A percentile compares a stretch with the other conserved stretches of the same genome.
Evolutionary conservation across 1,140 invertebrate genomes (phyloP).

Genomic region (Philotrypesis tridentata): DNA sequence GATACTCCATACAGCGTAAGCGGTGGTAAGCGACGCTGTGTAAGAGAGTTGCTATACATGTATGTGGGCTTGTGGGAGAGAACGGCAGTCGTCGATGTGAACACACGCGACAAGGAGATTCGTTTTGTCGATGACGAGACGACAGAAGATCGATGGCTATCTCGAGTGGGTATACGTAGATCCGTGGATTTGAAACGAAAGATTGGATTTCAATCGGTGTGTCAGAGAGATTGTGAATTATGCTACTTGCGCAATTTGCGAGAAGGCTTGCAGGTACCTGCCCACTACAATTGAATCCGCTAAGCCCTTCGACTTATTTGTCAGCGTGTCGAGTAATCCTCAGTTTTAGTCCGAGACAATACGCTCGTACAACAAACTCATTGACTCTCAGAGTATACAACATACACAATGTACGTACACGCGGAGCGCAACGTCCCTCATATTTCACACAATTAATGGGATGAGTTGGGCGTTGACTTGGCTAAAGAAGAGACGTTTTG

Average conservation of each 20-base stretch:
- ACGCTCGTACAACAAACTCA: neutral
- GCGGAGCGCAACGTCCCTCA: neutral
- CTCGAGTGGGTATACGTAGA: neutral
- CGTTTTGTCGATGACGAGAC: slow-evolving; percentile 1
- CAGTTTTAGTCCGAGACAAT: neutral
- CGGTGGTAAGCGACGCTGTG: neutral
- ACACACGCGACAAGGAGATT: neutral
- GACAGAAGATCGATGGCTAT: slow-evolving; percentile 1
- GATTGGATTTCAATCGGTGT: too few species aligned
- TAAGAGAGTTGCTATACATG: neutral
- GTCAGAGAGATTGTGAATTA: too few species aligned
- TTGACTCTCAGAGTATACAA: neutral
- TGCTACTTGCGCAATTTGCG: too few species aligned
- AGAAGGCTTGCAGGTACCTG: too few species aligned
- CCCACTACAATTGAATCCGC: neutral
- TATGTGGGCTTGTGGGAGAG: neutral
- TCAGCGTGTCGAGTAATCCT: slow-evolving; percentile 33
- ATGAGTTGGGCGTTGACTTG: slow-evolving; percentile 4
- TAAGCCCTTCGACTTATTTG: slow-evolving; percentile 24
- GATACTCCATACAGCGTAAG: neutral
- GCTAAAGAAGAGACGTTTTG: slow-evolving; percentile 32
- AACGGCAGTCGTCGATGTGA: neutral
- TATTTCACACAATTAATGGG: slow-evolving; percentile 41
- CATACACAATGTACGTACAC: neutral
- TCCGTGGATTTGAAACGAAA: too few species aligned